Base-by-base conservation (phyloP, 2,113 vertebrate species). In the Phyllostomus discolor region DNA sequence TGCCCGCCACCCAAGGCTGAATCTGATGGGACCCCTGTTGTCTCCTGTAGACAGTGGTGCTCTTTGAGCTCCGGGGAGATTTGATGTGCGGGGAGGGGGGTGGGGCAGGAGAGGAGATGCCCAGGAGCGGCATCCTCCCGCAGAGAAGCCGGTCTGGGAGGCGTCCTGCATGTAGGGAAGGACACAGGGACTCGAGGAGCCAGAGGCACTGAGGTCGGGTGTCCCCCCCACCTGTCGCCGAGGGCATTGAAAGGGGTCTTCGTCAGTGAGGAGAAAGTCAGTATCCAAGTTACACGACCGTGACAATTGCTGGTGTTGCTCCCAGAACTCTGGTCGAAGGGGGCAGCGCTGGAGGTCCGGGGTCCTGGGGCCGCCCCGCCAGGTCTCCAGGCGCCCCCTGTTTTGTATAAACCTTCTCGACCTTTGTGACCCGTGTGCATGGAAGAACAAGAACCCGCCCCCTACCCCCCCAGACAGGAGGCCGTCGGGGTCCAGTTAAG, bases 291-390 rank as follows among this genome's bases (percentile, higher is more conserved):
- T 38, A 43, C 59, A 7, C 22, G 43, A 19, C 41, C 4, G 0
- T 10, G 33, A 10, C 28, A 10, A 7, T 52, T 46, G 57, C 20
- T 59, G 22, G 57, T 24, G 3, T 24, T 59, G 57, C 22, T 59
- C 38, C 79, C 41, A n/a, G 35, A 22, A 2, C 24, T 69, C 12
- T 24, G 2, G 6, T 62, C 22, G n/a, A 10, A 10, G 70, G 52
- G 14, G 0, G 26, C 14, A 43, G 0, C 4, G 0, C 33, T 0
- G 20, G 20, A 4, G 10, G 0, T 28, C 22, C 28, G n/a, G 22
- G 2, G 31, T 62, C 2, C 0, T 0, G 31, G n/a, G 52, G 0
- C 46, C 28, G 69, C 19, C 19, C 67, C 19, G 1, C n/a, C 4
- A 4, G 0, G 24, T 50, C 69, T 57, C 57, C 43, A 1, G 79